Base-by-base conservation (phyloP, 2,113 vertebrate genomes). In the Progne subis region DNA sequence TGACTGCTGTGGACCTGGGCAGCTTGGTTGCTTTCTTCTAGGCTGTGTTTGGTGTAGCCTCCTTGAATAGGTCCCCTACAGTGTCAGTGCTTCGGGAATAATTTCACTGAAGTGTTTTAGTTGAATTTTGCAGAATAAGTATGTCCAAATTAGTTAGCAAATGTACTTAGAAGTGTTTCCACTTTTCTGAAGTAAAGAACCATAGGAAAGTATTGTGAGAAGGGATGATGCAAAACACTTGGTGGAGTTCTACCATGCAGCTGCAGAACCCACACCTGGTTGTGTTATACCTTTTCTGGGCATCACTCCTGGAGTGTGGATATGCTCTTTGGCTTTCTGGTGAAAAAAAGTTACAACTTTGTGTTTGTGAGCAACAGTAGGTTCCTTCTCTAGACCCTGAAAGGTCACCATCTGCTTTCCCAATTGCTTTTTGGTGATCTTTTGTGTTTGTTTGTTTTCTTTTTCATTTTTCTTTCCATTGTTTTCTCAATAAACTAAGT, bases 191-290 rank as follows among this genome's bases (percentile, higher is more conserved):
- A 21, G 11, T 47, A 39, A 68, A 34, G n/a, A 93, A 56, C 20
- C 15, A 7, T 34, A 25, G 12, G 28, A 25, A 80, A 44, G 14
- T 41, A 19, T 31, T 72, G 31, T 52, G 67, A 65, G 59, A 56
- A 56, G 18, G 17, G 24, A 11, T 3, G 1, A 18, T 64, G 25
- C 14, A 44, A 57, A 87, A 44, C 0, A 0, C 8, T 39, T 60
- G 41, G 13, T 64, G n/a, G 16, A 37, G 15, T 77, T 83, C 12
- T 64, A 24, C 34, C 11, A 5, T 52, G 16, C 17, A 78, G 60
- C 32, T 85, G 57, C 37, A 74, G n/a, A 71, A 74, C 5, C 9
- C 10, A 5, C 23, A 64, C 4, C 28, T 65, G n/a, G 4, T 46
- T 60, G 39, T 86, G 25, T 32, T 63, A 15, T 31, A 12, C 26